phyloP scores from a whole-genome alignment of 1,140 invertebrate species.

The Physella acuta region DNA sequence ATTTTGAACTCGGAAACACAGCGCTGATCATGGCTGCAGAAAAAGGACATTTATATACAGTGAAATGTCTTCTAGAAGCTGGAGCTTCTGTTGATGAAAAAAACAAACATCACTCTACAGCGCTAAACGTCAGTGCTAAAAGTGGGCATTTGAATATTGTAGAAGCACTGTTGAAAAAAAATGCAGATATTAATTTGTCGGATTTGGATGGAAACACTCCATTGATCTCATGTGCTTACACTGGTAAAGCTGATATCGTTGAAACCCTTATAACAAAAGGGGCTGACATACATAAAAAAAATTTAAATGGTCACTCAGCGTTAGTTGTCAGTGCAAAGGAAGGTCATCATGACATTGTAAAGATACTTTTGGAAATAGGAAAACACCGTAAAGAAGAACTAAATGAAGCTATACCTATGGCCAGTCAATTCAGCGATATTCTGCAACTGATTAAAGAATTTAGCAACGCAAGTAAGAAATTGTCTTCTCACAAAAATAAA shows the following conservation, averaged over 20 bases:
- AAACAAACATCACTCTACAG: slow-evolving; percentile 18
- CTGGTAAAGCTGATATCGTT: neutral
- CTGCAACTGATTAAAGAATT: too few relatives aligned
- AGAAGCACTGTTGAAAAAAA: neutral
- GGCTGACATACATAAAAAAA: neutral
- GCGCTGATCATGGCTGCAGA: slow-evolving; percentile 23
- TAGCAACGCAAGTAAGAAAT: too few relatives aligned
- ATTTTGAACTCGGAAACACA: slow-evolving; percentile 23
- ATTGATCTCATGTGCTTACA: neutral
- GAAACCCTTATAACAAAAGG: neutral
- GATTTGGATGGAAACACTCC: slow-evolving; percentile 7
- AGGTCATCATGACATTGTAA: neutral
- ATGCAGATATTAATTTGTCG: slow-evolving; percentile 4
- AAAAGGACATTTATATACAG: slow-evolving; percentile 14
- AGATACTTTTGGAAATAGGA: neutral
- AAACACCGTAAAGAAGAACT: neutral
- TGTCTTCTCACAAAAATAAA: too few relatives aligned
- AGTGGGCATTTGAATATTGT: neutral
- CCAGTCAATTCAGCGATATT: too few relatives aligned
- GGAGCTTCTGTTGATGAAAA: slow-evolving; percentile 17
- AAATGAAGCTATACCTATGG: neutral
- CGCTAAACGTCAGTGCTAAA: slow-evolving; percentile 13
- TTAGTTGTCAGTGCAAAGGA: neutral
- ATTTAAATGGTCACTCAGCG: neutral
- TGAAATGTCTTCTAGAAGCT: slow-evolving; percentile 16